Conservation (phyloP, 2,888 invertebrate genomes). For the Andrena bucephala region DNA sequence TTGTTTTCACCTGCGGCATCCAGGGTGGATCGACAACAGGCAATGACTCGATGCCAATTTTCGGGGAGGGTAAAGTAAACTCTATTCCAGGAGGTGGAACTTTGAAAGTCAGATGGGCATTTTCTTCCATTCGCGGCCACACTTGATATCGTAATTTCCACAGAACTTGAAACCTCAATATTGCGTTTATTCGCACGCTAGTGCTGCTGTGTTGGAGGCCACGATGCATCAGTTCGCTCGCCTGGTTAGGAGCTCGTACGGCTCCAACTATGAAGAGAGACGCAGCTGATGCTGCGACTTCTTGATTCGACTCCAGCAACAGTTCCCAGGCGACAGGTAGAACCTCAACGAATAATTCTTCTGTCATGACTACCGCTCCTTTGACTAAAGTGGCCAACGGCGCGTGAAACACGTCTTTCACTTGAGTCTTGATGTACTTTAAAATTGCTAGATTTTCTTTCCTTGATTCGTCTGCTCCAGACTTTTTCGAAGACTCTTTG, state of each 20-base stretch:
- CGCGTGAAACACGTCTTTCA: slow-evolving; percentile 95
- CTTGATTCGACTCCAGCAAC: slow-evolving; percentile 95
- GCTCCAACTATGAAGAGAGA: slow-evolving; percentile 97
- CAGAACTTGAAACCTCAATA: slow-evolving; percentile 95
- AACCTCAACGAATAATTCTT: slow-evolving; percentile 94
- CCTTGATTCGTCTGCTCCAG: slow-evolving; percentile 83
- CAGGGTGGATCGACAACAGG: slow-evolving; percentile 99
- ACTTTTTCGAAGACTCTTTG: slow-evolving; percentile 78
- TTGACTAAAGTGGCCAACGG: slow-evolving; percentile 95
- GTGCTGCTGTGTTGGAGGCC: slow-evolving; percentile 95
- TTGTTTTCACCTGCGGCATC: slow-evolving; percentile 99
- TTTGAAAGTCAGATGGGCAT: slow-evolving; percentile 97
- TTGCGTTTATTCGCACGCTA: slow-evolving; percentile 92
- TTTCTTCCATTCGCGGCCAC: slow-evolving; percentile 99
- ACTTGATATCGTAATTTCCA: slow-evolving; percentile 99
- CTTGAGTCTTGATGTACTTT: slow-evolving; percentile 93
- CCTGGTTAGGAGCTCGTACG: slow-evolving; percentile 95
- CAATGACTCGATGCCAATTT: slow-evolving; percentile 97
- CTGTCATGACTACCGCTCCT: slow-evolving; percentile 94
- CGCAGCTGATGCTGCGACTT: slow-evolving; percentile 93
- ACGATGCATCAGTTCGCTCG: slow-evolving; percentile 94
- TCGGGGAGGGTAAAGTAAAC: slow-evolving; percentile 99
- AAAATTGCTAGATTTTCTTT: slow-evolving; percentile 90
- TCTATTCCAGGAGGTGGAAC: slow-evolving; percentile 99
- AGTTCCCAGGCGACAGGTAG: slow-evolving; percentile 98